Percentiles rank a stretch among this genome's conserved stretches.
Evolutionary conservation across 2,113 vertebrate species (phyloP).

Genomic region (Nematolebias whitei): DNA sequence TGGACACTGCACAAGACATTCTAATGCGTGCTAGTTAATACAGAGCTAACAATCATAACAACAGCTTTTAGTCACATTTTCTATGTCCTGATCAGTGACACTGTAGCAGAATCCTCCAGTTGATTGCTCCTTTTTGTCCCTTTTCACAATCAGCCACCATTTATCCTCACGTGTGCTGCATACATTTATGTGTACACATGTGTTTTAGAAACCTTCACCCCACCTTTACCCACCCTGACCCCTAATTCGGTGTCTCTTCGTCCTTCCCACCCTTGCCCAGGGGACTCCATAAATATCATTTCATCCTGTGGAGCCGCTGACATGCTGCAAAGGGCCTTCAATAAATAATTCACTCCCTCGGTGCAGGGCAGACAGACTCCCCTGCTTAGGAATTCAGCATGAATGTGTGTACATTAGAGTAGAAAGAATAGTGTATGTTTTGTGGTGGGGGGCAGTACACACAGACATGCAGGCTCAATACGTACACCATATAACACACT

Average conservation of each 20-base stretch:
- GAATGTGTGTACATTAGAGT: slow-evolving; percentile 55
- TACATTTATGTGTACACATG: slow-evolving; percentile 22
- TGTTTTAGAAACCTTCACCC: slow-evolving; percentile 40
- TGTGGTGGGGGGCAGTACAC: slow-evolving; percentile 26
- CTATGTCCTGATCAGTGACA: slow-evolving; percentile 9
- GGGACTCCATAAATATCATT: slow-evolving; percentile 85
- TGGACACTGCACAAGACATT: neutral
- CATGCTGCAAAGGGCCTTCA: slow-evolving; percentile 76
- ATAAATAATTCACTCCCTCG: slow-evolving; percentile 82
- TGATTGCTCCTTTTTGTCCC: slow-evolving; percentile 6
- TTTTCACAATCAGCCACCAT: slow-evolving; percentile 1
- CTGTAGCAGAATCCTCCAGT: neutral
- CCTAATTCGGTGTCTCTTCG: slow-evolving; percentile 57
- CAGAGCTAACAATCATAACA: too few species aligned
- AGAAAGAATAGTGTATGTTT: slow-evolving; percentile 28
- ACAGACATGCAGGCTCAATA: slow-evolving; percentile 26
- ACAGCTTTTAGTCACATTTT: too few species aligned
- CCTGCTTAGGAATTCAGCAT: slow-evolving; percentile 78
- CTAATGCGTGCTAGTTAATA: too few species aligned
- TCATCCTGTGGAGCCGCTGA: slow-evolving; percentile 80
- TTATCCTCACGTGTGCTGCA: slow-evolving; percentile 25
- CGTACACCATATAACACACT: slow-evolving; percentile 24
- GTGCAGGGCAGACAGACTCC: slow-evolving; percentile 66
- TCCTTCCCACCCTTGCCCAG: slow-evolving; percentile 73
- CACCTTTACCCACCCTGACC: slow-evolving; percentile 21